Percentiles rank a stretch among this genome's conserved stretches.
phyloP scores from a whole-genome alignment of 2,113 vertebrate species.

The Corythornis vintsioides region DNA sequence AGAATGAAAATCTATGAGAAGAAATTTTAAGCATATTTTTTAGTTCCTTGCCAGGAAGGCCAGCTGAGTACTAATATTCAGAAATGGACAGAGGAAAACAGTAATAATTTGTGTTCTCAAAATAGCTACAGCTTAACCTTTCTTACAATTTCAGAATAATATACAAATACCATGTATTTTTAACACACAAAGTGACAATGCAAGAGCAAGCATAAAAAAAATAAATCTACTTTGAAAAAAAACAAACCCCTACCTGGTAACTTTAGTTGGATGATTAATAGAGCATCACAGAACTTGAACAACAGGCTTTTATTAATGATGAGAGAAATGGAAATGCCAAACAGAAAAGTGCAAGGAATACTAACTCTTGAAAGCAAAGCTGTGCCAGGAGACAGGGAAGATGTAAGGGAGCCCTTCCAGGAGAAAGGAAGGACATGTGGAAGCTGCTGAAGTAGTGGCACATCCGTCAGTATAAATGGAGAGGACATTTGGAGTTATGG shows the following conservation, averaged over 20 bases:
- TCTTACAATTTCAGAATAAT: background rate
- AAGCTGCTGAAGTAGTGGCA: background rate
- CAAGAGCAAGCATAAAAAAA: background rate
- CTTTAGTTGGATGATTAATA: conserved; percentile 20
- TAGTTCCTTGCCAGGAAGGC: background rate
- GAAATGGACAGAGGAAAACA: background rate
- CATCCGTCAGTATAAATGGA: conserved; percentile 6
- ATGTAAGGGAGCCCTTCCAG: conserved; percentile 2
- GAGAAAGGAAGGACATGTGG: background rate
- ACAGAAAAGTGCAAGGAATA: conserved; percentile 20
- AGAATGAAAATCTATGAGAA: background rate
- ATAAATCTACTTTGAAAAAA: background rate
- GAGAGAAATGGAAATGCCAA: background rate
- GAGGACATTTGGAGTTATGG: conserved; percentile 10
- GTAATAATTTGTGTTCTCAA: background rate
- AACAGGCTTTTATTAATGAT: conserved; percentile 38
- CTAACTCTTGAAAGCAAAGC: conserved; percentile 5
- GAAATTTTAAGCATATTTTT: background rate
- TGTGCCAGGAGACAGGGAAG: conserved; percentile 3
- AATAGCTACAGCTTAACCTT: background rate
- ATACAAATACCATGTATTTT: background rate
- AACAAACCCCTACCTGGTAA: background rate
- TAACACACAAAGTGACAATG: background rate
- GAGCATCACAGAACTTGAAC: background rate
- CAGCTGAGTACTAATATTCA: background rate